A percentile compares a stretch with the other conserved stretches of the same genome.
Conservation (phyloP, 1,140 invertebrate genomes). For the Pseudomyrmex dendroicus region DNA sequence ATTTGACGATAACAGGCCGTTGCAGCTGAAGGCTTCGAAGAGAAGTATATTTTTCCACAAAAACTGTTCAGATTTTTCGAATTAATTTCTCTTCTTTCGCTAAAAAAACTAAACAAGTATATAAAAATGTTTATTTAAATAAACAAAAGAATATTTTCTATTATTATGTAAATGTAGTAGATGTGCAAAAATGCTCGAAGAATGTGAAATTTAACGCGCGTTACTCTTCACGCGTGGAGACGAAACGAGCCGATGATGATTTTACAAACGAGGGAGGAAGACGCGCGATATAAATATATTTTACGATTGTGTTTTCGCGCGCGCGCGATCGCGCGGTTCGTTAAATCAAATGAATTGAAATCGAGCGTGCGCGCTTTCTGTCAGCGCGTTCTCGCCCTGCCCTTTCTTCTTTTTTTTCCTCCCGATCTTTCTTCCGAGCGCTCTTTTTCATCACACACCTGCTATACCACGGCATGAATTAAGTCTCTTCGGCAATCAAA, state of each 20-base stretch:
- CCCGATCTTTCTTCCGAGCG: background rate
- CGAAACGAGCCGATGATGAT: background rate
- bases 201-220: too few relatives aligned
- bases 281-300: background rate
- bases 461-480: slow-evolving; percentile 50
- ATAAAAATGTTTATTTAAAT: too few relatives aligned
- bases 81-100: background rate
- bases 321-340: background rate
- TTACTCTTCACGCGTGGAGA: background rate
- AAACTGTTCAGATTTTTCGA: too few relatives aligned
- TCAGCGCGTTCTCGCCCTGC: slow-evolving; percentile 5
- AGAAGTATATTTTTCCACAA: background rate
- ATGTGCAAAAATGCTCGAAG: background rate
- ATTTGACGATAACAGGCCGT: slow-evolving; percentile 27
- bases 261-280: background rate
- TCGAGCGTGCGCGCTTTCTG: background rate
- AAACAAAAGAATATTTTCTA: background rate
- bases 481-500: slow-evolving; percentile 71
- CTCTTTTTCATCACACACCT: slow-evolving; percentile 67
- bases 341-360: slow-evolving; percentile 28
- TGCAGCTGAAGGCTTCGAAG: background rate
- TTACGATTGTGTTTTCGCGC: background rate
- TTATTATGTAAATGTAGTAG: background rate
- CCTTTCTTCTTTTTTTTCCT: background rate
- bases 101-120: background rate